These are phyloP conservation scores for Dolomedes plantarius DNA, from an alignment of 2,888 invertebrate species.

Conservation along the genomic window DNA sequence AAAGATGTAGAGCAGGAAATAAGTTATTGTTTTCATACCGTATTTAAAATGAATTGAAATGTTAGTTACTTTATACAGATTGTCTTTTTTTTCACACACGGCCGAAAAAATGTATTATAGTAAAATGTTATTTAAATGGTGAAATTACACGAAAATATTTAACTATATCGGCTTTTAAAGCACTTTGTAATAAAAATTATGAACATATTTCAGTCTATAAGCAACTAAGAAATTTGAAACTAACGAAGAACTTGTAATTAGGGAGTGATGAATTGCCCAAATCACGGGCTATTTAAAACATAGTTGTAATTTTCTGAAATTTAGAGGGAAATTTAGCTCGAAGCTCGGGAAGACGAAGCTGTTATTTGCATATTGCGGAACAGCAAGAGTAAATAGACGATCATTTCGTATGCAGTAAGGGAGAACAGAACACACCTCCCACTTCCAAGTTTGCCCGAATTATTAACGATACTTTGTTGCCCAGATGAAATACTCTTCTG, in stretches of 20 bases:
- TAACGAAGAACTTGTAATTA: slow-evolving; percentile 1
- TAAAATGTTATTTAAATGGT: no score
- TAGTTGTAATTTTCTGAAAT: not conserved
- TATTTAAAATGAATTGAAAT: no score
- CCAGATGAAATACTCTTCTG: slow-evolving; percentile 4
- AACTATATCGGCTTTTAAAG: no score
- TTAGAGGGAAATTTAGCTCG: slow-evolving; percentile 15
- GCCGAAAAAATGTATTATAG: no score
- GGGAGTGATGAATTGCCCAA: not conserved
- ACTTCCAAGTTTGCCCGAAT: not conserved
- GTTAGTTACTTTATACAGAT: no score
- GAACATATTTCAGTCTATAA: no score
- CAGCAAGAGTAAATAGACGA: slow-evolving; percentile 18
- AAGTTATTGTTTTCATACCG: no score
- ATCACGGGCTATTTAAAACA: not conserved
- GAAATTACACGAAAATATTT: no score
- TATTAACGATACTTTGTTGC: not conserved
- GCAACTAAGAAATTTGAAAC: not conserved
- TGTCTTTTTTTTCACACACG: no score
- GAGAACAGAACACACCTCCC: slow-evolving; percentile 7
- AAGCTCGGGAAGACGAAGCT: not conserved
- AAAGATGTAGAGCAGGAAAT: no score
- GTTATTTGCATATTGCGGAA: slow-evolving; percentile 36
- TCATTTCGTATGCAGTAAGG: slow-evolving; percentile 8
- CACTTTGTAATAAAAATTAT: not conserved